Conservation (phyloP, 2,888 invertebrate species). For the Magallana nippona region DNA sequence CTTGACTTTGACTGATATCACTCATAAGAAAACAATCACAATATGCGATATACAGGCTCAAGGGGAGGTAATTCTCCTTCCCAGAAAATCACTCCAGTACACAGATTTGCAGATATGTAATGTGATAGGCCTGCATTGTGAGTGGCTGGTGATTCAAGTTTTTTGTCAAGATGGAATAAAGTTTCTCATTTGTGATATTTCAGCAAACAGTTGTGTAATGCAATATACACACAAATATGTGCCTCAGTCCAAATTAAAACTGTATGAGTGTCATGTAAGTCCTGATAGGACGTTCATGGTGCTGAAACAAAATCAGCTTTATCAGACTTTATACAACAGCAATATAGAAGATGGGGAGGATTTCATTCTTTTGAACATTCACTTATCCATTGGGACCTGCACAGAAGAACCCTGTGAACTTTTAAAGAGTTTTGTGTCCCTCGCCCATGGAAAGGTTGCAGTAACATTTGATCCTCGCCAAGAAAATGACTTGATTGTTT, state of each 20-base stretch:
- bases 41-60: conserved; percentile 41
- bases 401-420: conserved; percentile 41
- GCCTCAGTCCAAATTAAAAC: conserved; percentile 42
- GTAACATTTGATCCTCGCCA: conserved; percentile 47
- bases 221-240: conserved; percentile 44
- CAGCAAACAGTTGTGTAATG: conserved; percentile 41
- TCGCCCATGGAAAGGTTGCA: conserved; percentile 40
- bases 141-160: conserved; percentile 44
- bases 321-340: conserved; percentile 45
- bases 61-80: conserved; percentile 44
- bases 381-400: conserved; percentile 25
- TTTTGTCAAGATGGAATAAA: conserved; percentile 48
- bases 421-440: conserved; percentile 40
- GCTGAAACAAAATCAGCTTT: conserved; percentile 46
- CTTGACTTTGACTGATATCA: conserved; percentile 44
- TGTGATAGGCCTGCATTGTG: conserved; percentile 45
- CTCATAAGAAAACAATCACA: conserved; percentile 38
- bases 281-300: conserved; percentile 46
- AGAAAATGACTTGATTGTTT: conserved; percentile 47
- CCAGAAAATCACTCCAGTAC: conserved; percentile 39
- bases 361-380: conserved; percentile 40
- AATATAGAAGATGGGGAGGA: conserved; percentile 42
- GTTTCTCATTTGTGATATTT: conserved; percentile 47
- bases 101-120: conserved; percentile 49
- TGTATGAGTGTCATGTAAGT: conserved; percentile 48